These are phyloP conservation scores for Fragum whitleyi DNA, from an alignment of 2,888 invertebrate genomes.

Conservation along the genomic window DNA sequence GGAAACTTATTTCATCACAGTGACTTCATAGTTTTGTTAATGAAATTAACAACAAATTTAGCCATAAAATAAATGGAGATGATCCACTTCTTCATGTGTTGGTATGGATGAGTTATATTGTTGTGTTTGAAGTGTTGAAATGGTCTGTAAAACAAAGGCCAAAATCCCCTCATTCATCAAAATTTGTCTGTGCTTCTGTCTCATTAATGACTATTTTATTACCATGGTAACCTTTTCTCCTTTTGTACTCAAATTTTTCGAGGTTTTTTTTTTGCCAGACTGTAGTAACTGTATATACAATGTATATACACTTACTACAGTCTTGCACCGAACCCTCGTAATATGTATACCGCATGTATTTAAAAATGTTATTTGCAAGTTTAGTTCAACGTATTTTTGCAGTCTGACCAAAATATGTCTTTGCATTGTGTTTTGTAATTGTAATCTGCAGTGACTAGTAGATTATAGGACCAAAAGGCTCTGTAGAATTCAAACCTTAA, in stretches of 20 bases:
- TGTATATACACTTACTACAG: too few relatives aligned
- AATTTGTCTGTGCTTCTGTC: neutral
- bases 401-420: too few relatives aligned
- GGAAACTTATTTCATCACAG: neutral
- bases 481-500: too few relatives aligned
- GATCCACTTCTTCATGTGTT: neutral
- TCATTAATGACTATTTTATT: constrained; percentile 4
- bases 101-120: neutral
- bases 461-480: too few relatives aligned
- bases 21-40: neutral
- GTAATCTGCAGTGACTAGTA: too few relatives aligned
- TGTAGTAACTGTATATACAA: too few relatives aligned
- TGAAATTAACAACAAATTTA: neutral
- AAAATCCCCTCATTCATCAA: neutral
- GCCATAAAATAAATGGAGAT: neutral
- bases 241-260: neutral
- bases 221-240: constrained; percentile 1
- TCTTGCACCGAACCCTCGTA: too few relatives aligned
- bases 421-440: too few relatives aligned
- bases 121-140: neutral
- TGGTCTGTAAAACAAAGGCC: neutral
- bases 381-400: too few relatives aligned
- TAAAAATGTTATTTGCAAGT: too few relatives aligned
- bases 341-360: too few relatives aligned
- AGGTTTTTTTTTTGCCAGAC: too few relatives aligned